These are phyloP conservation scores for Sclerurus mexicanus DNA, from an alignment of 2,113 vertebrate species.

Conservation along the genomic window DNA sequence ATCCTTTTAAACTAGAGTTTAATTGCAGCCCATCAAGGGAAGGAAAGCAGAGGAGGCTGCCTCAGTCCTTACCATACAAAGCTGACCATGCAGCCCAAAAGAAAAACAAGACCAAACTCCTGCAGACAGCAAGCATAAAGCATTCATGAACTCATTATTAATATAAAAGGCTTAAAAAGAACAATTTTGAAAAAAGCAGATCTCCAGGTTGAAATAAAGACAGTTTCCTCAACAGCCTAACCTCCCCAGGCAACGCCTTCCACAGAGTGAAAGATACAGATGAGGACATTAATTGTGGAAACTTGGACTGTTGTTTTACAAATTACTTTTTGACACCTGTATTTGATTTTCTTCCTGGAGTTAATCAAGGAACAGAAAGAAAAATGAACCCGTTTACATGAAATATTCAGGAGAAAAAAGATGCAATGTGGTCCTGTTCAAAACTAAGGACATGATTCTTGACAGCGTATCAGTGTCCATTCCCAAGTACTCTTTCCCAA, in stretches of 20 bases:
- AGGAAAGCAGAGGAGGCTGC: not conserved
- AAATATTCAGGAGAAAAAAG: not conserved
- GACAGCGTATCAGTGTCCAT: not conserved
- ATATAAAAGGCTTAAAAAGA: not conserved
- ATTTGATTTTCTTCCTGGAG: not conserved
- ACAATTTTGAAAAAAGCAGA: not conserved
- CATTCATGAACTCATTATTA: not conserved
- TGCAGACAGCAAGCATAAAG: not conserved
- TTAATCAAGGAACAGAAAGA: not conserved
- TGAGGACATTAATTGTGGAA: not conserved
- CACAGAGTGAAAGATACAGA: not conserved
- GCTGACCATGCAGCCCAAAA: not conserved
- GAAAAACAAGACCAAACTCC: not conserved
- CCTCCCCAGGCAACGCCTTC: not conserved
- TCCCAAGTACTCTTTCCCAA: not conserved
- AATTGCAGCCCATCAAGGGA: conserved; percentile 13
- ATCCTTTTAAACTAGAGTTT: not conserved
- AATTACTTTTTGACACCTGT: not conserved
- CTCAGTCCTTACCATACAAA: not conserved
- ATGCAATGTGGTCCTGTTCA: not conserved
- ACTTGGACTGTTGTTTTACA: not conserved
- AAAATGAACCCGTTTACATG: not conserved
- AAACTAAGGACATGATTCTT: not conserved
- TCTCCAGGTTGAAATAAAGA: not conserved
- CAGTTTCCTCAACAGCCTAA: not conserved